Conservation (phyloP, 2,797 vertebrate species). For the Pseudomugil gertrudae region DNA sequence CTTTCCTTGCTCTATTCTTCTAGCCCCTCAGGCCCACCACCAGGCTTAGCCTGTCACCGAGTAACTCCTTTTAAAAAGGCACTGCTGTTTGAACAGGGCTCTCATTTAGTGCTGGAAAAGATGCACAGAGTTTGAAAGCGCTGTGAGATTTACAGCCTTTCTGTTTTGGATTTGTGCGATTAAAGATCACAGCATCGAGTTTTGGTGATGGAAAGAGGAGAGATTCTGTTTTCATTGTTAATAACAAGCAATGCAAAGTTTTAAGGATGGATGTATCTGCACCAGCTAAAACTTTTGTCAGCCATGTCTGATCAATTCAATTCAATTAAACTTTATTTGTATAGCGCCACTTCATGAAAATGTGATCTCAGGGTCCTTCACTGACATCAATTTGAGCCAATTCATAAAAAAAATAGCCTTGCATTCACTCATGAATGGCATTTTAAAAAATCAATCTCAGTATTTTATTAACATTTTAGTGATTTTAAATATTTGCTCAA, state of each 20-base stretch:
- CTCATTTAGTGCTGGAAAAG: slow-evolving; percentile 39
- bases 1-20: slow-evolving; percentile 31
- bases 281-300: not conserved
- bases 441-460: not conserved
- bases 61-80: slow-evolving; percentile 41
- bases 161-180: slow-evolving; percentile 8
- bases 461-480: not conserved
- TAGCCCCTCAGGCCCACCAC: slow-evolving; percentile 23
- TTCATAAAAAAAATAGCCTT: too few relatives aligned
- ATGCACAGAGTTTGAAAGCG: slow-evolving; percentile 16
- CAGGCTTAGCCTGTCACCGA: slow-evolving; percentile 57
- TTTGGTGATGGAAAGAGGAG: slow-evolving; percentile 5
- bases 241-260: slow-evolving; percentile 11
- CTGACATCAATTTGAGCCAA: too few relatives aligned
- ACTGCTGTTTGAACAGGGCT: slow-evolving; percentile 44
- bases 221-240: slow-evolving; percentile 27
- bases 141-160: slow-evolving; percentile 27
- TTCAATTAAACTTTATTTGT: too few relatives aligned
- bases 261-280: slow-evolving; percentile 1
- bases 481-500: not conserved
- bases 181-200: not conserved
- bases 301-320: too few relatives aligned
- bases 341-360: too few relatives aligned
- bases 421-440: slow-evolving; percentile 16
- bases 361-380: too few relatives aligned